Base-by-base conservation (phyloP, 2,888 invertebrate genomes). In the Stenodera caucasica region DNA sequence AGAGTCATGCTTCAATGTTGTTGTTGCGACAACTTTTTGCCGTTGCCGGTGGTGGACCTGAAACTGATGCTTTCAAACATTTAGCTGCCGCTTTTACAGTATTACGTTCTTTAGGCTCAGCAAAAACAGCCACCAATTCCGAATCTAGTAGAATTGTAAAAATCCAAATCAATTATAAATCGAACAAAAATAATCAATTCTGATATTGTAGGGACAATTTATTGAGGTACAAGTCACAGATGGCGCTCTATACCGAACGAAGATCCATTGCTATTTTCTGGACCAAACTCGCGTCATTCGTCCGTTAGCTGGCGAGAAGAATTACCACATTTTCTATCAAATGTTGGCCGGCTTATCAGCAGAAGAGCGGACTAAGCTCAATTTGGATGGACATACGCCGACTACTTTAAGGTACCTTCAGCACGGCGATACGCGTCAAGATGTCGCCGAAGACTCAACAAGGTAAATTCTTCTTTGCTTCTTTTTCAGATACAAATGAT, bases 281-380 rank as follows among this genome's bases (percentile, higher is more conserved):
- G 96, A 97, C 79, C 94, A 96, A 83, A 94, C 93, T 53, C 87
- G 96, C 64, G 95, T 96, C 56, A 94, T 95, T 68, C 86, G 90
- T 35, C 93, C 94, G 21, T 84, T 92, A 71, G n/a, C 53, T 21
- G 89, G 90, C 75, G 96, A 96, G 82, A 94, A 94, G 78, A 97
- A 96, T 83, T 97, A 95, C 81, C 96, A 97, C 80, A 95, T 97
- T 74, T 97, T 97, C 83, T 97, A 97, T 83, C 96, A 97, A 84
- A 90, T 97, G 89, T 81, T 94, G 55, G 94, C 95, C 15, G 96
- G 97, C 0, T 85, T 97, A 26, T 88, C 90, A 49, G 82, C 88
- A 56, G 96, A 96, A 69, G 97, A 97, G 78, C 83, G 91, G 79
- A 87, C 89, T 15, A 93, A 92, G 81, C 84, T 96, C 30, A 93